Base-by-base conservation (phyloP, 2,888 invertebrate species). In the Nymphalis urticae region DNA sequence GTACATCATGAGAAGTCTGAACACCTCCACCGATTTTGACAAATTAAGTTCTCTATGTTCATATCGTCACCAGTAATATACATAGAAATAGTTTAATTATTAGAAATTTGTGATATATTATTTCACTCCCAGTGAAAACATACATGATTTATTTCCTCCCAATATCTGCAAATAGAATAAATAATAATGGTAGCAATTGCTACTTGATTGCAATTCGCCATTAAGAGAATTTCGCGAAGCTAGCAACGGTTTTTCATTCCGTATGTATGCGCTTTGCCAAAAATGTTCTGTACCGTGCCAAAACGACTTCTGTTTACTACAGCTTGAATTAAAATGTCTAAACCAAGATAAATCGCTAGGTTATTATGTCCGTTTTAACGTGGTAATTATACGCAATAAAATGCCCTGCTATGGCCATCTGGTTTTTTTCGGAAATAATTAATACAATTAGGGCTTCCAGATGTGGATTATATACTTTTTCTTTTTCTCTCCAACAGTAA, bases 301-400 rank as follows among this genome's bases (percentile, higher is more conserved):
- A 74, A 75, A 70, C 65, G 69, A 62, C 64, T 67, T 65, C 71
- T 73, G 73, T 73, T 74, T 69, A 73, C 73, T 71, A 72, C 72
- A 60, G 74, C 69, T 72, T 71, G 76, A 72, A 76, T 76, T 75
- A 77, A 76, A 77, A 75, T 70, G 75, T 76, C 73, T 73, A 67
- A 75, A 75, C 70, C 67, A 51, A 70, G 71, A 75, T 73, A 68
- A 75, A 75, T 72, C 71, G 70, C 62, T 65, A 68, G 67, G 72
- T 71, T 70, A 66, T 72, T 71, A 64, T 60, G 69, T 65, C 69
- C 19, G 19, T 58, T 71, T 69, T 72, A 73, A 58, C 60, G 64
- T 47, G 66, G 72, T 73, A 72, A 73, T 72, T 73, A 72, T 64
- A 72, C 69, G 53, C 67, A 19, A 62, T 64, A 69, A 53, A 63